Percentiles rank a stretch among this genome's conserved stretches.
Evolutionary conservation across 2,888 invertebrate genomes (phyloP).

Genomic region (Harpalus rufipes): DNA sequence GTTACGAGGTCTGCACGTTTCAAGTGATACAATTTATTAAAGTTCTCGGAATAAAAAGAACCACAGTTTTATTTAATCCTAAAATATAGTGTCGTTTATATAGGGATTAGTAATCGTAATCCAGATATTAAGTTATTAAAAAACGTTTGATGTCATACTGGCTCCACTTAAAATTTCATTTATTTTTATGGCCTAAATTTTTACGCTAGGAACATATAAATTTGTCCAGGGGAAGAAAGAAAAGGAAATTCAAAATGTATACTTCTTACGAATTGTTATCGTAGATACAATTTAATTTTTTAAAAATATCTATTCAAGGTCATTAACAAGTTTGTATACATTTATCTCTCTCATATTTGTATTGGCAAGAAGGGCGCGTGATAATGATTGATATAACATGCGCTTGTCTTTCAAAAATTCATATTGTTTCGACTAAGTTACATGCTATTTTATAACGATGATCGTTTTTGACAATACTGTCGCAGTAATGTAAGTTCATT

Average conservation of each 20-base stretch:
- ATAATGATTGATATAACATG: no score
- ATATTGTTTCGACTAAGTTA: no score
- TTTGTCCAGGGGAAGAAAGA: constrained; percentile 8
- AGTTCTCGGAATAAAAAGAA: constrained; percentile 55
- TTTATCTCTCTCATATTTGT: no score
- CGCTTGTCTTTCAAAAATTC: no score
- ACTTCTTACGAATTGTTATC: no score
- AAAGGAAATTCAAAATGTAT: background rate
- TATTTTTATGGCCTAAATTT: constrained; percentile 54
- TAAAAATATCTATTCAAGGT: no score
- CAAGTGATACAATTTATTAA: constrained; percentile 61
- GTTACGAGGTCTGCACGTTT: constrained; percentile 54
- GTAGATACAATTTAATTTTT: no score
- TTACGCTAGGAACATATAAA: constrained; percentile 10
- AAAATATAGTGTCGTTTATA: constrained; percentile 64
- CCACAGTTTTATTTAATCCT: constrained; percentile 63
- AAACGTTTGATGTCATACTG: constrained; percentile 58
- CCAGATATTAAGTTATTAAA: constrained; percentile 66
- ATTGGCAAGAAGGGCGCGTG: no score
- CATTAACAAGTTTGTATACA: no score
- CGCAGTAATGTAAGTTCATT: no score
- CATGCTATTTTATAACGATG: no score
- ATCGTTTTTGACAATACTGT: no score
- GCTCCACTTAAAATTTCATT: constrained; percentile 59
- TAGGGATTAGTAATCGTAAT: constrained; percentile 64